Base-by-base conservation (phyloP, 2,797 vertebrate genomes). In the Decapterus maruadsi region DNA sequence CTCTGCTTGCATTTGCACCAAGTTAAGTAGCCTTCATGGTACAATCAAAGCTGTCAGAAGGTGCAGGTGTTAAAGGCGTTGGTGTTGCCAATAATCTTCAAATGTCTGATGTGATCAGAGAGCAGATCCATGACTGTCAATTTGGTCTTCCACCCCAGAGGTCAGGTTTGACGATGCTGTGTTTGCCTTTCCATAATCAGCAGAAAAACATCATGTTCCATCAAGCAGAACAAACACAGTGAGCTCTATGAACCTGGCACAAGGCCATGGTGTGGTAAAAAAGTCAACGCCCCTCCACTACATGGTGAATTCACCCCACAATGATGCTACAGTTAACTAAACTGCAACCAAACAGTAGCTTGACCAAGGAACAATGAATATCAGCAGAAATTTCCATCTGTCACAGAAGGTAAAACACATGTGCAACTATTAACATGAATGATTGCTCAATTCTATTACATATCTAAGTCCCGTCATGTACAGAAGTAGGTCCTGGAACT, bases 171-270 rank as follows among this genome's bases (percentile, higher is more conserved):
- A 75, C 48, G 63, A 69, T 22, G 26, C 38, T 51, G 61, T 87
- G 61, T 87, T 89, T 89, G 59, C 45, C 26, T 64, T 82, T 70
- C 45, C 67, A 20, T 34, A 65, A 68, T 72, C 72, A 70, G 54
- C 60, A 38, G 57, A 79, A 16, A 74, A 58, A 67, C 66, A 36
- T 50, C 14, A 40, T 58, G 59, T 83, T 69, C 42, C 34, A 81
- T 36, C 19, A 50, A 66, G 59, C 20, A 22, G 14, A 71, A 48
- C 78, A 88, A 88, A 88, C 81, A 85, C 2, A 4, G 12, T 20
- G 12, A 60, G 60, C 69, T 51, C 58, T 38, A 48, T 80, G 77
- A 78, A 78, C 69, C 16, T 51, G 29, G 14, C 22, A 42, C n/a
- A 31, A 53, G 43, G 61, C 11, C 7, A 1, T 16, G 20, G 26